phyloP scores from a whole-genome alignment of 2,888 invertebrate genomes.

The Papilio demoleus region DNA sequence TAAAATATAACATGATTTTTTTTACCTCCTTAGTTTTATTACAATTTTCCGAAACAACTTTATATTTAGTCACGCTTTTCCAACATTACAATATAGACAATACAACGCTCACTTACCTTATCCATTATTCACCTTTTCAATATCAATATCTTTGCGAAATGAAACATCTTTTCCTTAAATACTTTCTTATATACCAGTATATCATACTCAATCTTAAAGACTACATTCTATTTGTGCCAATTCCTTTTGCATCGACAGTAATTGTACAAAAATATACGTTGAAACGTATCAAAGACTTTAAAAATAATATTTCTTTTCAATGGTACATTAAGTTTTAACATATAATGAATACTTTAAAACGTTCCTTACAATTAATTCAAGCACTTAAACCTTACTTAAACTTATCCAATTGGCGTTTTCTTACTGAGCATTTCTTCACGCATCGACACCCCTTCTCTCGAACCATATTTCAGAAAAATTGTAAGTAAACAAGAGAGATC shows the following conservation, averaged over 20 bases:
- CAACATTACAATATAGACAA: conserved; percentile 80
- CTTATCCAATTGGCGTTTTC: conserved; percentile 74
- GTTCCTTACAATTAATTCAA: conserved; percentile 70
- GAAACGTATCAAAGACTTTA: conserved; percentile 66
- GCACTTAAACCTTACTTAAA: conserved; percentile 74
- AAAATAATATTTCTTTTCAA: conserved; percentile 69
- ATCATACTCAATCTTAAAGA: conserved; percentile 58
- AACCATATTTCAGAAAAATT: conserved; percentile 78
- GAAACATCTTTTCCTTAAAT: conserved; percentile 68
- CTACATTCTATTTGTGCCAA: conserved; percentile 68
- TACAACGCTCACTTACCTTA: conserved; percentile 79
- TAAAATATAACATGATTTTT: conserved; percentile 80
- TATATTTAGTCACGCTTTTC: conserved; percentile 72
- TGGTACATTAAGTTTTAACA: conserved; percentile 66
- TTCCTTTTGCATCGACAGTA: conserved; percentile 77
- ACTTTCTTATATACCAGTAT: conserved; percentile 57
- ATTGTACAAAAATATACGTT: conserved; percentile 81
- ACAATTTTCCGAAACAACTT: conserved; percentile 83
- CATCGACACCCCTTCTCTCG: conserved; percentile 45
- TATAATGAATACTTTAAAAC: conserved; percentile 67
- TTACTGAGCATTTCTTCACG: conserved; percentile 43
- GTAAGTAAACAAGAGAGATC: conserved; percentile 79
- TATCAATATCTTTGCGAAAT: conserved; percentile 72
- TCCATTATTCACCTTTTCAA: conserved; percentile 71
- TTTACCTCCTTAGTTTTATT: conserved; percentile 73